Base-by-base conservation (phyloP, 2,797 vertebrate species). In the Florisuga fusca region DNA sequence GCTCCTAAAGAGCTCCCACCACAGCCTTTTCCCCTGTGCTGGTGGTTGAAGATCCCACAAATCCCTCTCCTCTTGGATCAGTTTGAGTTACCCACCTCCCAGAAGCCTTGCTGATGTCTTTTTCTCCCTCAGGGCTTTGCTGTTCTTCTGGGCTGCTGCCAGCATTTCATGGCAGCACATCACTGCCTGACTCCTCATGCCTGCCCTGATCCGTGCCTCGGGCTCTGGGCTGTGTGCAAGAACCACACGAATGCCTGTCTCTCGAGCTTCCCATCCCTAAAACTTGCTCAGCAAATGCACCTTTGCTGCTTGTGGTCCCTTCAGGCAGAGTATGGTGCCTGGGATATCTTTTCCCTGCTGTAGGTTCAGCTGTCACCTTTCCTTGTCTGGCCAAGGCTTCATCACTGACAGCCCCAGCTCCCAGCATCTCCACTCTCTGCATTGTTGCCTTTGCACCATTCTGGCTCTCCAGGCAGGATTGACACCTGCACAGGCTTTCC, bases 391-490 rank as follows among this genome's bases (percentile, higher is more conserved):
- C 31, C 29, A 4, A 16, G 38, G 36, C 46, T 38, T 74, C 50
- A 8, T 12, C 1, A 0, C n/a, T 4, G 7, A 15, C n/a, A 59
- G 31, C 1, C 0, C 33, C n/a, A 64, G 72, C 4, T 80, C 45
- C 23, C 29, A 46, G 34, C 41, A 72, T 25, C 31, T 57, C 55
- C 0, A 0, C 67, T 54, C 31, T 23, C 3, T 4, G 9, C 51
- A 41, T 45, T n/a, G 46, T 91, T 50, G n/a, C 41, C 20, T 62
- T 34, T 48, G 48, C 15, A 5, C 27, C 25, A 38, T 74, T 46
- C 29, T 9, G 10, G 9, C 51, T 48, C 53, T 48, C 23, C 57
- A 48, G 62, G 53, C 31, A 74, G 57, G 23, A 9, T 19, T 26
- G 55, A 14, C 38, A 29, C 43, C 26, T 2, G 4, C 7, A 7